phyloP scores from a whole-genome alignment of 2,888 invertebrate species.

The Hemithea aestivaria region DNA sequence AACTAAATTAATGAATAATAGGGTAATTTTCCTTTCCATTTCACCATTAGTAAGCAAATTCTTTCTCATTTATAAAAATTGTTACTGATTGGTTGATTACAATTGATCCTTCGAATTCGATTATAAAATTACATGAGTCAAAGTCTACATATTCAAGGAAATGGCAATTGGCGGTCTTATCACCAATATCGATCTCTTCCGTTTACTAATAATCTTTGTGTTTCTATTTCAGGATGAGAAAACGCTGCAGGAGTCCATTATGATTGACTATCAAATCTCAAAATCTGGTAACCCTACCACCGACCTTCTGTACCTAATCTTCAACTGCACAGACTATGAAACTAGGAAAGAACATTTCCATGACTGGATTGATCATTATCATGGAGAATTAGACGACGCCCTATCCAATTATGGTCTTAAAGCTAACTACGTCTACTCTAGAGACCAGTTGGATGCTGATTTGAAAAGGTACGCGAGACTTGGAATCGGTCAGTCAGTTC shows the following conservation, averaged over 20 bases:
- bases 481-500: constrained; percentile 19
- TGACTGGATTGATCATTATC: constrained; percentile 37
- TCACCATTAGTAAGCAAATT: too few species aligned
- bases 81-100: too few species aligned
- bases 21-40: too few species aligned
- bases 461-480: constrained; percentile 30
- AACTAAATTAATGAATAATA: too few species aligned
- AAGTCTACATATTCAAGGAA: too few species aligned
- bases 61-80: too few species aligned
- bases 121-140: too few species aligned
- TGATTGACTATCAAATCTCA: constrained; percentile 41
- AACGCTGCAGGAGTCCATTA: constrained; percentile 23
- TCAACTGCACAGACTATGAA: constrained; percentile 36
- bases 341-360: constrained; percentile 28
- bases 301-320: constrained; percentile 36
- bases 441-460: constrained; percentile 34
- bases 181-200: too few species aligned
- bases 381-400: constrained; percentile 30
- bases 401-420: constrained; percentile 31
- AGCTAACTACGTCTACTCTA: constrained; percentile 30
- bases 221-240: constrained; percentile 27
- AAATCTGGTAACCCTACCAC: constrained; percentile 27
- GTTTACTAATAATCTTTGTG: too few species aligned
- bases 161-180: too few species aligned
- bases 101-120: too few species aligned